Percentiles rank a stretch among this genome's conserved stretches.
Conservation (phyloP, 2,797 vertebrate species). For the Dallia pectoralis region DNA sequence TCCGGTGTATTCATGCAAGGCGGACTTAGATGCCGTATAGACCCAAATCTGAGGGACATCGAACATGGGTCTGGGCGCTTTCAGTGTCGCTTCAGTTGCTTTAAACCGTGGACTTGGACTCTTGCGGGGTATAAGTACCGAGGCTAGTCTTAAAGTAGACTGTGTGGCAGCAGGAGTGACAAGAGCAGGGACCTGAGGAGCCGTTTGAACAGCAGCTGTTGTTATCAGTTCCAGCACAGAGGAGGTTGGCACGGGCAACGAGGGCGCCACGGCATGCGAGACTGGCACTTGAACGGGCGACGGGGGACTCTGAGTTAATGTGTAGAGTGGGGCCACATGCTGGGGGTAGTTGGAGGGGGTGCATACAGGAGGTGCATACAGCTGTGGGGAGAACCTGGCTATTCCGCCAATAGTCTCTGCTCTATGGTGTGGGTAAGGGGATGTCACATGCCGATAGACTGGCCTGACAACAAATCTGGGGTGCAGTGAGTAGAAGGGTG, state of each 20-base stretch:
- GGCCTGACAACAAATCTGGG: slow-evolving; percentile 69
- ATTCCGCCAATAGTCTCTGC: slow-evolving; percentile 66
- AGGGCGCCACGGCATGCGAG: slow-evolving; percentile 22
- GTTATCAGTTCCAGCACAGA: slow-evolving; percentile 26
- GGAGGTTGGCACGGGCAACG: slow-evolving; percentile 24
- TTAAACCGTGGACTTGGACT: slow-evolving; percentile 72
- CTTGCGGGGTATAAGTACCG: slow-evolving; percentile 50
- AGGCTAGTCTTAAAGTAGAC: slow-evolving; percentile 18
- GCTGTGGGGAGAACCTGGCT: slow-evolving; percentile 72
- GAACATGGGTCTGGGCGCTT: slow-evolving; percentile 75
- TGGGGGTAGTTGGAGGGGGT: slow-evolving; percentile 49
- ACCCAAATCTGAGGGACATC: slow-evolving; percentile 78
- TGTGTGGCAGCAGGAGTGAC: slow-evolving; percentile 30
- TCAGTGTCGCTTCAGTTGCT: slow-evolving; percentile 59
- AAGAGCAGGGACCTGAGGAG: slow-evolving; percentile 4
- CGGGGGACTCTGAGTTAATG: slow-evolving; percentile 37
- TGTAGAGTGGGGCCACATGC: slow-evolving; percentile 39
- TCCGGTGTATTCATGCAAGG: slow-evolving; percentile 64
- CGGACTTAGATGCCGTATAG: slow-evolving; percentile 72
- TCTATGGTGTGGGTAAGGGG: slow-evolving; percentile 78
- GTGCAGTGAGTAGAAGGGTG: slow-evolving; percentile 53
- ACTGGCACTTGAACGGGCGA: slow-evolving; percentile 30
- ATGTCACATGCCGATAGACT: slow-evolving; percentile 68
- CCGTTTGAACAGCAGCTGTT: slow-evolving; percentile 6
- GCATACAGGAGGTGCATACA: slow-evolving; percentile 44